Evolutionary conservation across 2,888 invertebrate species (phyloP).

Genomic region (Dryobota labecula): DNA sequence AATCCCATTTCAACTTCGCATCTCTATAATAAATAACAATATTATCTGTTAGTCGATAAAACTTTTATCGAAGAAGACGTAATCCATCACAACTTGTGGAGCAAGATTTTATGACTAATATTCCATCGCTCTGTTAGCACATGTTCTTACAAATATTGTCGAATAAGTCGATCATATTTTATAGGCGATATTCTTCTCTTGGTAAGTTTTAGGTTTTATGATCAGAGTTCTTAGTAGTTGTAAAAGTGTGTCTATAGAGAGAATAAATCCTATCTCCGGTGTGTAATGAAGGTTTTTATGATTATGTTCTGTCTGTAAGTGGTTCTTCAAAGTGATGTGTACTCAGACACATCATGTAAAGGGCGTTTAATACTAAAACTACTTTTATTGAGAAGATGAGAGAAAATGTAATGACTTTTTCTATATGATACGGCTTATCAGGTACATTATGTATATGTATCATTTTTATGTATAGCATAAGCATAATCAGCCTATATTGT

Average conservation of each 20-base stretch:
- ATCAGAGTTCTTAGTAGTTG: slow-evolving; percentile 27
- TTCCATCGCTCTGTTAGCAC: slow-evolving; percentile 20
- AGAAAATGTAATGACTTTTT: slow-evolving; percentile 8
- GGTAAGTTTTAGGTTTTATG: slow-evolving; percentile 23
- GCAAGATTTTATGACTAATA: slow-evolving; percentile 40
- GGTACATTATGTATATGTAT: neutral
- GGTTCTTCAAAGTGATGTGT: slow-evolving; percentile 43
- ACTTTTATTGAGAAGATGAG: slow-evolving; percentile 27
- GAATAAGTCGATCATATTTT: slow-evolving; percentile 28
- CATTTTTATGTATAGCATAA: neutral
- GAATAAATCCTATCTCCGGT: slow-evolving; percentile 27
- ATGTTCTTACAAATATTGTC: slow-evolving; percentile 43
- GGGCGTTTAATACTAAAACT: slow-evolving; percentile 19
- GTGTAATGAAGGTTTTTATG: slow-evolving; percentile 44
- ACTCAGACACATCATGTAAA: slow-evolving; percentile 13
- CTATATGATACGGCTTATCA: neutral
- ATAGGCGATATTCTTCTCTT: slow-evolving; percentile 9
- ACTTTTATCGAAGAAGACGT: neutral
- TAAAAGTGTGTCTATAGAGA: slow-evolving; percentile 28
- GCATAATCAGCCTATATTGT: no score
- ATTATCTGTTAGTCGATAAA: neutral
- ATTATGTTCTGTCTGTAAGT: slow-evolving; percentile 42
- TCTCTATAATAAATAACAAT: neutral
- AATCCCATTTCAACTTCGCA: neutral
- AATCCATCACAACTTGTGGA: slow-evolving; percentile 28